phyloP scores from a whole-genome alignment of 2,113 vertebrate species.

The Pantherophis guttatus region DNA sequence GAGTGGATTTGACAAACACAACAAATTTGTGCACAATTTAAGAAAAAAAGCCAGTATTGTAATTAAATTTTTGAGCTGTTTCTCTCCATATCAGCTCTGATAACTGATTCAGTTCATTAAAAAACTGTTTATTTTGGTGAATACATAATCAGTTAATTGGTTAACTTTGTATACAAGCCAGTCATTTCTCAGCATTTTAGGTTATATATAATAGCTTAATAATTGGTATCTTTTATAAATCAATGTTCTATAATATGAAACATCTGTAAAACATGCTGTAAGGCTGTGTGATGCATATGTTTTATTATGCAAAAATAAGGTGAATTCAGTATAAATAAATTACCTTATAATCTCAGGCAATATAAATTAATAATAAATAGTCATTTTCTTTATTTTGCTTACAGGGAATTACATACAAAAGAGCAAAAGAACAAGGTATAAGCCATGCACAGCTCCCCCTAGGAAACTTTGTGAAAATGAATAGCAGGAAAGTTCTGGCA shows the following conservation, averaged over 20 bases:
- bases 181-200: background rate
- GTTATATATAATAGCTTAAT: background rate
- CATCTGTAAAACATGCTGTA: background rate
- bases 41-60: background rate
- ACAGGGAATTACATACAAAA: constrained; percentile 87
- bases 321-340: background rate
- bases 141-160: background rate
- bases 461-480: constrained; percentile 93
- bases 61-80: background rate
- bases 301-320: background rate
- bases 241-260: background rate
- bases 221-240: background rate
- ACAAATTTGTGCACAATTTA: background rate
- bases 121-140: background rate
- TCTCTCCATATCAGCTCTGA: background rate
- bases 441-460: constrained; percentile 92
- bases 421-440: constrained; percentile 84
- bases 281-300: background rate
- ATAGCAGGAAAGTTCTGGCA: constrained; percentile 93
- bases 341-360: background rate
- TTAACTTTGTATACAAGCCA: background rate
- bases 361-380: background rate
- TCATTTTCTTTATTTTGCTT: constrained; percentile 48
- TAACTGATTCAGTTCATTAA: background rate
- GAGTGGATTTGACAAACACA: background rate